These are phyloP conservation scores for Steinernema khuongi DNA, from an alignment of 1,140 invertebrate species.

Conservation along the genomic window DNA sequence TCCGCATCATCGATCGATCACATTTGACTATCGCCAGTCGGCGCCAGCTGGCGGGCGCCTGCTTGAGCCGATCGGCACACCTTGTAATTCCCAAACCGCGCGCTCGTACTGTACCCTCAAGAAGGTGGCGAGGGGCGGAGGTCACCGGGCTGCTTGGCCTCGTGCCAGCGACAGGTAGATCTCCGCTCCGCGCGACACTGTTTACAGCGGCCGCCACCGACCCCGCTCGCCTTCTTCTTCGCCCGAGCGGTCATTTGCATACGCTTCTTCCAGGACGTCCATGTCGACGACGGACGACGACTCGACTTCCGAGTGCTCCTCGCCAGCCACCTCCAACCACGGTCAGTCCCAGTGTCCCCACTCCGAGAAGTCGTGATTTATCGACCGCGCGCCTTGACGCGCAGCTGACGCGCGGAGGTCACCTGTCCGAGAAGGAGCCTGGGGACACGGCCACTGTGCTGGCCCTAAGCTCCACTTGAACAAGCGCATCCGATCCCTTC, in stretches of 20 bases:
- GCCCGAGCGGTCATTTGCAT: constrained; percentile 1
- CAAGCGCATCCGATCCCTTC: no score
- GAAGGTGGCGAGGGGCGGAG: no score
- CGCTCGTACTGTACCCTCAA: neutral
- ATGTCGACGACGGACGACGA: constrained; percentile 8
- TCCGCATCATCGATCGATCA: constrained; percentile 15
- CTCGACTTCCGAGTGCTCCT: neutral
- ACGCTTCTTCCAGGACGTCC: neutral
- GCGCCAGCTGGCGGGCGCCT: neutral
- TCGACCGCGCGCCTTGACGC: neutral
- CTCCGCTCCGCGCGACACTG: neutral
- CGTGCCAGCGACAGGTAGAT: neutral
- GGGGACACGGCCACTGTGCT: no score
- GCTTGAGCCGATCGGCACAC: constrained; percentile 7
- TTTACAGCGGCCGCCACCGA: constrained; percentile 4
- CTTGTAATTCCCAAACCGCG: constrained; percentile 10
- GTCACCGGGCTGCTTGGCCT: neutral
- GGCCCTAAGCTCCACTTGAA: no score
- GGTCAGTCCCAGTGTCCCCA: neutral
- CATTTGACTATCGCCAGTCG: constrained; percentile 10
- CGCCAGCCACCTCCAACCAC: neutral
- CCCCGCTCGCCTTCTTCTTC: neutral
- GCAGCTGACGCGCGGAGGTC: no score
- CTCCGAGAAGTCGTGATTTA: no score
- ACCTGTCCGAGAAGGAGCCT: no score